A percentile compares a stretch with the other conserved stretches of the same genome.
phyloP scores from a whole-genome alignment of 2,113 vertebrate genomes.

The Mesitornis unicolor region DNA sequence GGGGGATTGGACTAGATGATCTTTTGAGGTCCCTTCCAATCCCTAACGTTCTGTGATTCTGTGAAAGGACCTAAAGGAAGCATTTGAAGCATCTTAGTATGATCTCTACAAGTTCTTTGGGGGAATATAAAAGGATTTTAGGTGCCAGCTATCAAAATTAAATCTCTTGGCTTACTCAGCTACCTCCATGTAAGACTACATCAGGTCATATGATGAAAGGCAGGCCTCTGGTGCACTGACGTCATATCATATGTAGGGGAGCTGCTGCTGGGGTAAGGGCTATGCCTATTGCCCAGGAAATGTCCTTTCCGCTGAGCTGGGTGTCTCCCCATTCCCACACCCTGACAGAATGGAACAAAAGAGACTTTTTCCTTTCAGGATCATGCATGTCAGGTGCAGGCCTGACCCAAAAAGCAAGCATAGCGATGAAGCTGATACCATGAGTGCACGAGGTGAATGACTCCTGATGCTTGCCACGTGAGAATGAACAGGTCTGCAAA shows the following conservation, averaged over 20 bases:
- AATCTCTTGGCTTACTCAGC: neutral
- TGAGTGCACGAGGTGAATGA: neutral
- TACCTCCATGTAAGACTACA: neutral
- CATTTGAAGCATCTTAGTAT: neutral
- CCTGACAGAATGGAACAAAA: conserved; percentile 58
- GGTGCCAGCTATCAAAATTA: neutral
- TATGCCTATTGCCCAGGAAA: conserved; percentile 44
- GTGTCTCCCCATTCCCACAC: conserved; percentile 55
- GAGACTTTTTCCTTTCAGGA: conserved; percentile 45
- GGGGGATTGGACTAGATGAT: no score
- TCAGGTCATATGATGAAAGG: neutral
- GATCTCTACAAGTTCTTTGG: neutral
- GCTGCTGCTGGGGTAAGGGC: neutral
- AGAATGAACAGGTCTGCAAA: neutral
- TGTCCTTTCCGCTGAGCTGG: conserved; percentile 45
- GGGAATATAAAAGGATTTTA: neutral
- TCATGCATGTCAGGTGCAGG: neutral
- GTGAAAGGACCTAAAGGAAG: neutral
- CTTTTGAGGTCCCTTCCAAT: no score
- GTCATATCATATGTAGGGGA: neutral
- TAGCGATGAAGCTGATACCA: neutral
- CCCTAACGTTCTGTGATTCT: no score
- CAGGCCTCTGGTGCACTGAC: neutral
- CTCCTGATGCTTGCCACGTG: neutral
- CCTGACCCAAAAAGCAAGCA: neutral